A percentile compares a stretch with the other conserved stretches of the same genome.
Conservation (phyloP, 2,797 vertebrate genomes). For the Anomalospiza imberbis region DNA sequence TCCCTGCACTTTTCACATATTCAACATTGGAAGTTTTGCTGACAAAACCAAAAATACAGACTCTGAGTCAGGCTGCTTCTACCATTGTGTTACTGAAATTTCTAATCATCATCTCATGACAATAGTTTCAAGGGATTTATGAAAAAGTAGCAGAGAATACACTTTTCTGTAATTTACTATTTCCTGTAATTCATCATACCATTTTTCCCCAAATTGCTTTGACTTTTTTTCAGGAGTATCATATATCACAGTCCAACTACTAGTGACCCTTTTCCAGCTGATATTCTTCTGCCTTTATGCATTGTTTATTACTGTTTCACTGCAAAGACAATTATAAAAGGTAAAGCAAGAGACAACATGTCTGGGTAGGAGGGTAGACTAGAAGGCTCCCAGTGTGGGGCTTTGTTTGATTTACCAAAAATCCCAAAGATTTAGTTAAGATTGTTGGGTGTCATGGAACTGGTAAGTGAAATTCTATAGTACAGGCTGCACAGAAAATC, state of each 20-base stretch:
- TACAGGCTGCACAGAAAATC: not conserved
- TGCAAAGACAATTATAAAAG: not conserved
- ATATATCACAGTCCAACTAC: conserved; percentile 66
- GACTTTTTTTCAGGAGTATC: conserved; percentile 67
- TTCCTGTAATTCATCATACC: conserved; percentile 81
- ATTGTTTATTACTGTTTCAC: not conserved
- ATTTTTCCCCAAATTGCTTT: conserved; percentile 56
- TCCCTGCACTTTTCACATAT: not conserved
- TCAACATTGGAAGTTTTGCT: not conserved
- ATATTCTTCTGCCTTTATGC: conserved; percentile 32
- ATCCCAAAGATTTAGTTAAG: not conserved
- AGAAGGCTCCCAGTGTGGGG: not conserved
- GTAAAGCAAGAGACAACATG: not conserved
- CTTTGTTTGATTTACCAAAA: not conserved
- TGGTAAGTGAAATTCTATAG: not conserved
- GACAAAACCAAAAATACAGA: not conserved
- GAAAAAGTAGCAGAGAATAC: conserved; percentile 69
- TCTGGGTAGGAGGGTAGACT: not conserved
- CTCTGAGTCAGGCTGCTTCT: conserved; percentile 5
- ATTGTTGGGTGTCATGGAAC: not conserved
- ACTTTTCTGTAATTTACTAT: conserved; percentile 68
- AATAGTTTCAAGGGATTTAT: conserved; percentile 71
- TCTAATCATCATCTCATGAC: conserved; percentile 67
- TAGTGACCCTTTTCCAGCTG: conserved; percentile 31
- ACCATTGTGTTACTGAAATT: conserved; percentile 61